These are phyloP conservation scores for Bos taurus DNA, from an alignment of 2,113 vertebrate genomes.

Conservation along the genomic window ARS-UCD2.0 NC_037329.1:31614501-31615000, in stretches of 20 bases:
- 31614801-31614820: rapidly evolving
- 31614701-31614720: not conserved
- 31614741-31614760: not conserved
- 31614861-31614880: not conserved
- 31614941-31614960: not conserved
- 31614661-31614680: not conserved
- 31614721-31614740: not conserved
- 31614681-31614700: not conserved
- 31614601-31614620: rapidly evolving
- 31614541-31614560: not conserved
- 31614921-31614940: not conserved
- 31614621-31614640: not conserved
- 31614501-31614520: not conserved
- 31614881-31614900: not conserved
- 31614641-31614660: not conserved
- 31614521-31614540: not conserved
- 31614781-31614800: not conserved
- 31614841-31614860: not conserved
- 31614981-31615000: not conserved
- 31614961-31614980: not conserved
- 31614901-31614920: not conserved
- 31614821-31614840: not conserved
- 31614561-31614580: not conserved
- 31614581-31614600: not conserved
- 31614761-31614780: not conserved